Evolutionary conservation across 1,140 invertebrate species (phyloP).

Genomic region (Pachyrhynchus sulphureomaculatus): DNA sequence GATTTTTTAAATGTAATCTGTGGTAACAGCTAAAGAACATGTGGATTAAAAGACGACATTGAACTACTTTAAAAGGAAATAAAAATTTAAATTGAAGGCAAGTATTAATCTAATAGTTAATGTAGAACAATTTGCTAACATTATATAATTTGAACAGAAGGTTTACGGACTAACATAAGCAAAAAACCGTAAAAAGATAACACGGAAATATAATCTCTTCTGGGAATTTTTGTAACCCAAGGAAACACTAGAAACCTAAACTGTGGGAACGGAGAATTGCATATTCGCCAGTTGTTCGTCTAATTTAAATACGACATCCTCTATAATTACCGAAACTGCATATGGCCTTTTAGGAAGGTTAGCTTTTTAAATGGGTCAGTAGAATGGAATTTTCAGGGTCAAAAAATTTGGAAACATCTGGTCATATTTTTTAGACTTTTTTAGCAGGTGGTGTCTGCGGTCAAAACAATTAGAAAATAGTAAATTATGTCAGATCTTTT

Average conservation of each 20-base stretch:
- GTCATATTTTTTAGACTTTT: slow-evolving; percentile 3
- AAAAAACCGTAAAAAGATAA: background rate
- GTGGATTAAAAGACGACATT: too few species aligned
- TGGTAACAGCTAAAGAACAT: too few species aligned
- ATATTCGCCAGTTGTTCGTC: slow-evolving; percentile 15
- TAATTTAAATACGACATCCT: slow-evolving; percentile 12
- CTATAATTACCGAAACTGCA: slow-evolving; percentile 24
- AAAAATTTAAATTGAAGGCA: too few species aligned
- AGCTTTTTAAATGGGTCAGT: slow-evolving; percentile 15
- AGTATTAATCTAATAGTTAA: too few species aligned
- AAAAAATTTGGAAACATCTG: slow-evolving; percentile 16
- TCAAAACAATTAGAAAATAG: too few species aligned
- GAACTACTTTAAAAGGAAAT: too few species aligned
- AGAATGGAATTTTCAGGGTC: slow-evolving; percentile 27
- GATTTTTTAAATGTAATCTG: too few species aligned
- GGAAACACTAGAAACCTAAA: background rate
- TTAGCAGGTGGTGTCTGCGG: slow-evolving; percentile 17
- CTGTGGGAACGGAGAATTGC: slow-evolving; percentile 6
- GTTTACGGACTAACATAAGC: too few species aligned
- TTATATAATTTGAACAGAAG: too few species aligned
- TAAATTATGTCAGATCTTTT: too few species aligned
- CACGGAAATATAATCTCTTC: slow-evolving; percentile 21
- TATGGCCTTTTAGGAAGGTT: slow-evolving; percentile 1
- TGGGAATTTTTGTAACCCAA: background rate
- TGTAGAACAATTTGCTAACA: too few species aligned